Evolutionary conservation across 1,140 invertebrate species (phyloP), one percentile per base, ranked within the genome.

Genomic region (Diorhabda sublineata): DNA sequence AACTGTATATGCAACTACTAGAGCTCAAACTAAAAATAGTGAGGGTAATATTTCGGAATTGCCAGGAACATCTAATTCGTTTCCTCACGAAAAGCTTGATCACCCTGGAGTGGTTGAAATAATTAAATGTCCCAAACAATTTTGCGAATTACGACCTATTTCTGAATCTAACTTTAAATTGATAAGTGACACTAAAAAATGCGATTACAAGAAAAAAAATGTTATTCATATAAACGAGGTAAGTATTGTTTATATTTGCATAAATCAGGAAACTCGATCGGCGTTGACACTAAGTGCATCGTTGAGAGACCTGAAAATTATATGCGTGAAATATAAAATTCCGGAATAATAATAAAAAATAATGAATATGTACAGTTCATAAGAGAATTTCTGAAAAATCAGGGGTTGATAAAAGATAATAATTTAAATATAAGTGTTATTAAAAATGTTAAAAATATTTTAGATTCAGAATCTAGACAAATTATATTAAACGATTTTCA

Each of bases 401-500:
- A 26, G 26, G 26, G 1, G 26, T 26, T 26, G 26, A 26, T 2
- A 26, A 26, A 26, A 26, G 26, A 26, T 26, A 26, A 26, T 26
- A 26, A 26, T 26, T 26, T 26, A 26, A 64, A 44, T 44, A 64
- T 64, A 58, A 8, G 43, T 5, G n/a, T 64, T 4, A 45, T 64
- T 7, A 64, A 64, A n/a, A 47, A 44, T 11, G 4, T 8, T 9
- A 45, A 66, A 61, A 68, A 41, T 61, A 68, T 68, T 52, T 42
- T 57, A 3, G 64, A 67, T 72, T 44, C 44, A 58, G 66, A 70
- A 62, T 67, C 62, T 47, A 68, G 45, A 68, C 60, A 71, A 69
- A 42, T 74, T 5, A 76, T 74, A 42, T 58, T 76, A 63, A 76
- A 73, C 67, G 73, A 76, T 65, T 76, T 72, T 65, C 73, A 76